Evolutionary conservation across 1,140 invertebrate genomes (phyloP).

Genomic region (Drosophila gunungcola): DNA sequence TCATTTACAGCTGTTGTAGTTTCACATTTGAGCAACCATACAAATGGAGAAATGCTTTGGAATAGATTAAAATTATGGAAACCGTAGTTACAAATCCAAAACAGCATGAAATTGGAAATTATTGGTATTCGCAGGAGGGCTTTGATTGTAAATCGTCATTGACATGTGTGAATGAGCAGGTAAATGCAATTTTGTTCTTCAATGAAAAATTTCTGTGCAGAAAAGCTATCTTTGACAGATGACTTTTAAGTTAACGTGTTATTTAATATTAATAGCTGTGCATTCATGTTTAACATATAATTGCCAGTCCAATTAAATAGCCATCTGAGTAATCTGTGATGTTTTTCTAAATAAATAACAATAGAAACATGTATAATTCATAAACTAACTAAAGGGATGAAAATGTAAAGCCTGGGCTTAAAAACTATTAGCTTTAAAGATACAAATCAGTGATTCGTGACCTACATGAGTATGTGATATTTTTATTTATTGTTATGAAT

Average conservation of each 20-base stretch:
- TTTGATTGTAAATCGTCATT: conserved; percentile 21
- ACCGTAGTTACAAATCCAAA: conserved; percentile 1
- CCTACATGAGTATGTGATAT: too few species aligned
- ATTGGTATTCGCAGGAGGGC: background rate
- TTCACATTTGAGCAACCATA: conserved; percentile 23
- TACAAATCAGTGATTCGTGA: background rate
- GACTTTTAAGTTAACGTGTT: background rate
- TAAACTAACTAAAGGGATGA: conserved; percentile 7
- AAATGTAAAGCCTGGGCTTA: background rate
- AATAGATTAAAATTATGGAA: conserved; percentile 41
- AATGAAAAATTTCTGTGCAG: conserved; percentile 1
- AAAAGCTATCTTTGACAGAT: background rate
- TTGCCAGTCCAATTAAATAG: background rate
- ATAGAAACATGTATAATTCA: background rate
- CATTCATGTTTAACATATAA: too few species aligned
- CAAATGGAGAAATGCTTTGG: background rate
- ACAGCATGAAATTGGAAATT: conserved; percentile 1
- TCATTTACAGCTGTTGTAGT: conserved; percentile 15
- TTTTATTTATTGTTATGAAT: too few species aligned
- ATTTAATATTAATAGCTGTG: too few species aligned
- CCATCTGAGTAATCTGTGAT: too few species aligned
- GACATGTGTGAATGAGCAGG: conserved; percentile 14
- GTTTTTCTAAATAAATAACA: background rate
- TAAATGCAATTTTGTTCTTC: conserved; percentile 15
- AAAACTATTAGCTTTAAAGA: background rate